Percentiles rank a stretch among this genome's conserved stretches.
Evolutionary conservation across 2,797 vertebrate species (phyloP).

Genomic region (Anguilla marmorata): DNA sequence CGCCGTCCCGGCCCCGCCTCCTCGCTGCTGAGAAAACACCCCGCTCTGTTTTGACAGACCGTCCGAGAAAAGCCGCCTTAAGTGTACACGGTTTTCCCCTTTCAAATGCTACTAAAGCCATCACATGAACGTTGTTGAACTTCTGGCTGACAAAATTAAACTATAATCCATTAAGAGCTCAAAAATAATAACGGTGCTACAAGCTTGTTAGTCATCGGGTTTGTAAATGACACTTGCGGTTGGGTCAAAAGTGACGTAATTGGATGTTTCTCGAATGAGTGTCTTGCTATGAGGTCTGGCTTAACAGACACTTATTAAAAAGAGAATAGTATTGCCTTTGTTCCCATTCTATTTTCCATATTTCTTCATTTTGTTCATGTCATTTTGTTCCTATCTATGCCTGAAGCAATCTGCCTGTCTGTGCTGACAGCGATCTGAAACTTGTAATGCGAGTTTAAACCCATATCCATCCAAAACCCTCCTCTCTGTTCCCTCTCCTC

Average conservation of each 20-base stretch:
- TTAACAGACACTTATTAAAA: slow-evolving; percentile 58
- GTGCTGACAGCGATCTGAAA: not conserved
- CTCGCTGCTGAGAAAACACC: slow-evolving; percentile 56
- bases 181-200: slow-evolving; percentile 63
- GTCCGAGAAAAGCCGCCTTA: slow-evolving; percentile 74
- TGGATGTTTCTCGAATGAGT: slow-evolving; percentile 57
- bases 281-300: slow-evolving; percentile 64
- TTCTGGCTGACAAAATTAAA: slow-evolving; percentile 74
- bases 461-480: not conserved
- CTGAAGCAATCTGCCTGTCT: not conserved
- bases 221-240: slow-evolving; percentile 70
- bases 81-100: slow-evolving; percentile 44
- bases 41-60: slow-evolving; percentile 78
- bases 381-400: not conserved
- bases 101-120: slow-evolving; percentile 51
- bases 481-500: not conserved
- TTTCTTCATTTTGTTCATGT: not conserved
- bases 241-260: slow-evolving; percentile 65
- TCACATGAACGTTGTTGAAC: slow-evolving; percentile 62
- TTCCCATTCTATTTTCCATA: slow-evolving; percentile 22
- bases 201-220: slow-evolving; percentile 73
- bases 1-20: slow-evolving; percentile 36
- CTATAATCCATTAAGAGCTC: slow-evolving; percentile 81
- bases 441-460: not conserved
- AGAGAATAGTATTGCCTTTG: slow-evolving; percentile 33